Base-by-base conservation (phyloP, 23 tunicate species). In the Halocynthia aurantium region DNA sequence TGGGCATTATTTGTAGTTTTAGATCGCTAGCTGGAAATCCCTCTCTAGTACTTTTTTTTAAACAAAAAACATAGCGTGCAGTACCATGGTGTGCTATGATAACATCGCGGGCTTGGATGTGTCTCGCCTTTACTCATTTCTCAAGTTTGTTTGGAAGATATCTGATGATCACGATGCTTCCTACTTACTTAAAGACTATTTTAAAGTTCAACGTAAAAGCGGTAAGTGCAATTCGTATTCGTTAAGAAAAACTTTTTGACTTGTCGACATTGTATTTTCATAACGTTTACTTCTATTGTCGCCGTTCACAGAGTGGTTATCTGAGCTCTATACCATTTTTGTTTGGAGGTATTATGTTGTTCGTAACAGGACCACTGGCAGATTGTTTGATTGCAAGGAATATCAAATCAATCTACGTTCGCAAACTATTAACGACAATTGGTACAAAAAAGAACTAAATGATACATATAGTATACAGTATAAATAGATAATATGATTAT, bases 121-220 rank as follows among this genome's bases (percentile, higher is more conserved):
- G 51, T 74, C 19, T 74, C 11, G 78, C 78, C 15, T 74, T 51
- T 40, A 54, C 78, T 10, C 78, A 74, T 74, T 74, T 74, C 56
- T 74, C 60, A 51, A 54, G 60, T 20, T 51, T 51, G 60, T 51
- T 74, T 40, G 78, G 78, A 12, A 53, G 56, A 19, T 74, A 74
- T 54, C 55, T 74, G 49, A 13, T 74, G 44, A 53, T 74, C 20
- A 74, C 78, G 10, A 74, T 74, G 78, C 56, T 74, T n/a, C 78
- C 78, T 15, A 74, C 58, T 4, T 74, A 74, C 22, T 53, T 74
- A 6, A 54, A 51, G 62, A 74, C 62, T 22, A 44, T 74, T 52
- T 74, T 74, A 52, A 53, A 52, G n/a, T 74, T 74, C 62, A 74
- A 74, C 22, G 78, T 74, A 8, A 74, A 52, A 74, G 57, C 78